Evolutionary conservation across 2,888 invertebrate species (phyloP).

Genomic region (Eustalomyia histrio): DNA sequence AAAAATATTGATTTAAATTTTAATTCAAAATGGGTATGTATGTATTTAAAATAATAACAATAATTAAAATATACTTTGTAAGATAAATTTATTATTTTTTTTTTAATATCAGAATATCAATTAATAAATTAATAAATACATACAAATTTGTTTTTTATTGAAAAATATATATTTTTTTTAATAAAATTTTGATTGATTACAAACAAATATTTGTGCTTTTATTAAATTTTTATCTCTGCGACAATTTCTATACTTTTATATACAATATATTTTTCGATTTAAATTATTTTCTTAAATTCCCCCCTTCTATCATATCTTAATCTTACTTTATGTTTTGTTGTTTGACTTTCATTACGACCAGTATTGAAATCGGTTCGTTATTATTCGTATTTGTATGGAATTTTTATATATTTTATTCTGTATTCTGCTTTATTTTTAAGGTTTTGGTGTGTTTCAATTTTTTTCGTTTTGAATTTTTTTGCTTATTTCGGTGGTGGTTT

Average conservation of each 20-base stretch:
- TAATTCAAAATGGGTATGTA: no score
- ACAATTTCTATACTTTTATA: not conserved
- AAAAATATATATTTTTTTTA: no score
- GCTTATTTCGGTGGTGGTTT: conserved; percentile 61
- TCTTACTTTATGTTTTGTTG: conserved; percentile 47
- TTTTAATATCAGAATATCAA: no score
- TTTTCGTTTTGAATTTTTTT: conserved; percentile 29
- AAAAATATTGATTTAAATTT: no score
- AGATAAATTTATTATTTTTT: no score
- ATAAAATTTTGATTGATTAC: not conserved
- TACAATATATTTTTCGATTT: not conserved
- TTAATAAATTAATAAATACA: no score
- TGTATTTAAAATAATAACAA: no score
- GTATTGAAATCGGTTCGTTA: conserved; percentile 61
- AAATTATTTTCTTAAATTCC: not conserved
- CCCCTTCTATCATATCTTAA: conserved; percentile 16
- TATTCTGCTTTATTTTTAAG: not conserved
- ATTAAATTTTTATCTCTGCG: not conserved
- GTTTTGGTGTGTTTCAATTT: conserved; percentile 53
- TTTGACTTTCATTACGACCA: conserved; percentile 59
- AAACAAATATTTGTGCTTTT: not conserved
- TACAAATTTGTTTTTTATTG: no score
- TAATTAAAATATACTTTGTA: no score
- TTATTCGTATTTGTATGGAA: conserved; percentile 66
- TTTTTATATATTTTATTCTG: conserved; percentile 58